Evolutionary conservation across 2,888 invertebrate genomes (phyloP).

Genomic region (Drosophila paracracens): DNA sequence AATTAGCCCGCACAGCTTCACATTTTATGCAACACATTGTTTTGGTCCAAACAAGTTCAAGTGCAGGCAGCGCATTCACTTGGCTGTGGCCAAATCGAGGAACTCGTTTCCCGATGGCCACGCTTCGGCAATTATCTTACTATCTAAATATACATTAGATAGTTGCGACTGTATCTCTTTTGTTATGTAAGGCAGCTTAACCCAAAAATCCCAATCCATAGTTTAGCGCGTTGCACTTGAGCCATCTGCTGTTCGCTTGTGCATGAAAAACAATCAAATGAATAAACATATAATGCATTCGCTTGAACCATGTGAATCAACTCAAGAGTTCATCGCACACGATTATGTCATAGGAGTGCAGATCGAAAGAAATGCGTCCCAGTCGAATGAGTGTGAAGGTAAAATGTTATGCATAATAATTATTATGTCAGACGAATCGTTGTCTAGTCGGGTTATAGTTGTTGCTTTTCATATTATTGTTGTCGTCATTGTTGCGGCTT

Average conservation of each 20-base stretch:
- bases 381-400: conserved; percentile 60
- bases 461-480: conserved; percentile 13
- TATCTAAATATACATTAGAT: conserved; percentile 50
- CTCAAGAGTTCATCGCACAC: conserved; percentile 35
- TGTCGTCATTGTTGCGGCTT: conserved; percentile 51
- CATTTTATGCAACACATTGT: conserved; percentile 63
- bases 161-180: conserved; percentile 2
- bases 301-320: conserved; percentile 5
- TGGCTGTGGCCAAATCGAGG: conserved; percentile 23
- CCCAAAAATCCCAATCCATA: conserved; percentile 65
- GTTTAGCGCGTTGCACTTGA: conserved; percentile 56
- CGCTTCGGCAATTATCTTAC: conserved; percentile 53
- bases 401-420: conserved; percentile 71
- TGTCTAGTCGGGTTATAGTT: conserved; percentile 22
- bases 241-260: conserved; percentile 20
- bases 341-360: conserved; percentile 63
- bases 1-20: conserved; percentile 38
- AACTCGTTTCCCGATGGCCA: conserved; percentile 62
- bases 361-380: conserved; percentile 46
- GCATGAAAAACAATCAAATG: conserved; percentile 34
- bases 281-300: conserved; percentile 5
- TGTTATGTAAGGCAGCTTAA: conserved; percentile 59
- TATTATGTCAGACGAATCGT: conserved; percentile 64
- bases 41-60: conserved; percentile 71
- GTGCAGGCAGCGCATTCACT: conserved; percentile 66